Conservation (phyloP, 2,113 vertebrate species). For the Anseranas semipalmata region DNA sequence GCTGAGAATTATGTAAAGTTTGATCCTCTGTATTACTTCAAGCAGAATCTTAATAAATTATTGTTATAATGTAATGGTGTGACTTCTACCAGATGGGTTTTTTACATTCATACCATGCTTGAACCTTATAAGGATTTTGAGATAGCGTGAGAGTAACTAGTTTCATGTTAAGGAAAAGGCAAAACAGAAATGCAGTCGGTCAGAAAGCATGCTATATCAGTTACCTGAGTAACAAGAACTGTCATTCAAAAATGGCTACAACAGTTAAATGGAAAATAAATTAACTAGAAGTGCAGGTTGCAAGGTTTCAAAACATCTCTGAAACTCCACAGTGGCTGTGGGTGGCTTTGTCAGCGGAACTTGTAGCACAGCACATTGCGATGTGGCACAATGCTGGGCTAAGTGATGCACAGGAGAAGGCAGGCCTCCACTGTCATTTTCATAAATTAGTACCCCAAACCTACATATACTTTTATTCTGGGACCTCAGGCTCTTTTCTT, state of each 20-base stretch:
- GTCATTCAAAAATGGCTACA: not conserved
- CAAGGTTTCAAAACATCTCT: not conserved
- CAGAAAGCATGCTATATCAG: not conserved
- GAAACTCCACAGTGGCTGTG: fast-evolving
- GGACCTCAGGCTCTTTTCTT: not conserved
- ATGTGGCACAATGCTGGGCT: not conserved
- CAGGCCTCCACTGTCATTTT: not conserved
- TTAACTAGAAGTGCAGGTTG: not conserved
- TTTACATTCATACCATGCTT: not conserved
- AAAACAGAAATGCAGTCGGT: not conserved
- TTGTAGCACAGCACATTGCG: not conserved
- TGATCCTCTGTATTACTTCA: not conserved
- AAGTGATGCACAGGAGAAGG: not conserved
- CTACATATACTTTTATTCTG: not conserved
- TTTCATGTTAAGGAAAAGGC: not conserved
- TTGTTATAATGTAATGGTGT: not conserved
- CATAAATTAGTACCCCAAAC: not conserved
- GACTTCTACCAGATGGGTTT: not conserved
- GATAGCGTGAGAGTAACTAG: not conserved
- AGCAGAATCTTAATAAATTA: not conserved
- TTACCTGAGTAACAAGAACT: not conserved
- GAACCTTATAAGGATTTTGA: not conserved
- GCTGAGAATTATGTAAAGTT: not conserved
- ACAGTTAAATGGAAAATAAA: not conserved
- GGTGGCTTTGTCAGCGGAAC: not conserved